Base-by-base conservation (phyloP, 1,140 invertebrate species). In the Macrocentrus cingulum region DNA sequence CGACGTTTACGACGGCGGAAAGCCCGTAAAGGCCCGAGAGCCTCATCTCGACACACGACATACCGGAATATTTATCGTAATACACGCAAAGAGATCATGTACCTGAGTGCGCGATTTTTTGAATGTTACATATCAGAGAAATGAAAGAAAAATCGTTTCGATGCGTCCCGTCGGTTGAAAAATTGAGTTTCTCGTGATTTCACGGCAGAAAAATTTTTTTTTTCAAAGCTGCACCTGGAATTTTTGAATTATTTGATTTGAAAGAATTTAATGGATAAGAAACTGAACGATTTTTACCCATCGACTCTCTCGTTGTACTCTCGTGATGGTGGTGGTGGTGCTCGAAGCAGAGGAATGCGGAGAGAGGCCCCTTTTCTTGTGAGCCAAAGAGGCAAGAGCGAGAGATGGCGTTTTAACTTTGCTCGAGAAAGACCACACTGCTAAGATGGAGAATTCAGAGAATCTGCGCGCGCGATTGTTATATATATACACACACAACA, bases 51-150 rank as follows among this genome's bases (percentile, higher is more conserved):
- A 55, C 45, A 55, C 41, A 42, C 37, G 32, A 39, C 36, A 39
- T 39, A 29, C 51, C 39, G 29, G 53, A 55, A 55, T 55, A 55
- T 55, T 55, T 55, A 55, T 44, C 41, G 53, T 55, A 34, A 34
- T 11, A 34, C 29, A 34, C 11, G 29, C 29, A 34, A 7, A 34
- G 6, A 34, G 11, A 34, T n/a, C n/a, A n/a, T n/a, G n/a, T n/a
- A n/a, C n/a, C n/a, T n/a, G n/a, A n/a, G n/a, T n/a, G n/a, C n/a
- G n/a, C n/a, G n/a, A n/a, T n/a, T n/a, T n/a, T n/a, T n/a, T n/a
- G n/a, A n/a, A n/a, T n/a, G n/a, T n/a, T 29, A 29, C 25, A 39
- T 8, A 5, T 8, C 7, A 39, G 36, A 39, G 11, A 39, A 13
- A 13, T n/a, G 36, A n/a, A 15, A 39, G 3, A 11, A 39, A 39